Conservation (phyloP, 1,140 invertebrate genomes). For the Drosophila albomicans region DNA sequence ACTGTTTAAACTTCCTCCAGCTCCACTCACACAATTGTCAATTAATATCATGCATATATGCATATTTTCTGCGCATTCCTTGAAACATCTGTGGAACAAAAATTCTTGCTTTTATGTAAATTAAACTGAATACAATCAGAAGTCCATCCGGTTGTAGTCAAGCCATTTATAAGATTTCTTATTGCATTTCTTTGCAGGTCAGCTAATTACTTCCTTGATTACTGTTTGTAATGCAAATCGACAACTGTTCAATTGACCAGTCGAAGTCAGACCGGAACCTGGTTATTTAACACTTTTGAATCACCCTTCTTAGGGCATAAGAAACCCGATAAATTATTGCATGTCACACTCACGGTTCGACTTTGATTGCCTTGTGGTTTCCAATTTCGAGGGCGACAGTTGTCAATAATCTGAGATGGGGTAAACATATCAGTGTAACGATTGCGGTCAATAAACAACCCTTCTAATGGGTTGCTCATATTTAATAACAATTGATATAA, state of each 20-base stretch:
- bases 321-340: constrained; percentile 68
- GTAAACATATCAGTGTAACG: constrained; percentile 28
- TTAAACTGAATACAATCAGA: constrained; percentile 28
- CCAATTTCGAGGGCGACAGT: constrained; percentile 51
- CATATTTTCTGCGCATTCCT: constrained; percentile 9
- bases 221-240: constrained; percentile 46
- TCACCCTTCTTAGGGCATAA: constrained; percentile 36
- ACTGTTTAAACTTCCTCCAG: not conserved
- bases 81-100: constrained; percentile 49
- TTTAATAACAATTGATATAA: constrained; percentile 81
- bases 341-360: constrained; percentile 48
- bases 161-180: constrained; percentile 69
- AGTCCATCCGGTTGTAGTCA: constrained; percentile 52
- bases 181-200: constrained; percentile 32
- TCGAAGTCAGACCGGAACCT: constrained; percentile 61
- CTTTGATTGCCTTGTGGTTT: constrained; percentile 72
- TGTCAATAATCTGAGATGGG: constrained; percentile 33
- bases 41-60: constrained; percentile 4
- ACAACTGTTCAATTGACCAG: constrained; percentile 31
- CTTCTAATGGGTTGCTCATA: constrained; percentile 59
- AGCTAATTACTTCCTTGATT: constrained; percentile 62
- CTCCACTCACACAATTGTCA: constrained; percentile 6
- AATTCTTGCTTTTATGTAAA: constrained; percentile 42
- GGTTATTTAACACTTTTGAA: constrained; percentile 52
- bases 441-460: constrained; percentile 24